Conservation (phyloP, 2,797 vertebrate species). For the Ispidina lecontei region DNA sequence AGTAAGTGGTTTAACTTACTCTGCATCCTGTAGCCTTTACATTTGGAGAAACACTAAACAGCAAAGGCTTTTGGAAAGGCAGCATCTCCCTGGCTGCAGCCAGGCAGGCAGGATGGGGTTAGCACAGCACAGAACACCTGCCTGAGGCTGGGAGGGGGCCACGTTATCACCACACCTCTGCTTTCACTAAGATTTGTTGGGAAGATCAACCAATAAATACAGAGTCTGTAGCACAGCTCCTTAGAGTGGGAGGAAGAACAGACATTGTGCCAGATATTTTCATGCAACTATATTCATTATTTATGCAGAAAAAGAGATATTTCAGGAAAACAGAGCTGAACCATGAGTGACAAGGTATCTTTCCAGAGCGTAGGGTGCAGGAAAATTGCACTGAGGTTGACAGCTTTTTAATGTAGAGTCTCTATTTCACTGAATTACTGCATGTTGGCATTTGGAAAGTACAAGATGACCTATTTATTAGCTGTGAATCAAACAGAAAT, state of each 20-base stretch:
- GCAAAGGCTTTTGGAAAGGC: background rate
- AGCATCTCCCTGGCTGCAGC: background rate
- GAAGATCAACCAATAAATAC: slow-evolving; percentile 45
- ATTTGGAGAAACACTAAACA: background rate
- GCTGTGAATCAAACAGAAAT: slow-evolving; percentile 79
- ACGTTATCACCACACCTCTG: slow-evolving; percentile 34
- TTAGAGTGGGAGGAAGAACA: slow-evolving; percentile 46
- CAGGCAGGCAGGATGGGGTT: background rate
- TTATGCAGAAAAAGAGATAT: slow-evolving; percentile 78
- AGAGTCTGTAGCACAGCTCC: slow-evolving; percentile 34
- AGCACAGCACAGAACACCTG: background rate
- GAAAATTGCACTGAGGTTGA: slow-evolving; percentile 72
- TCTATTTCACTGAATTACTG: slow-evolving; percentile 75
- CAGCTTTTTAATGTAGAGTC: slow-evolving; percentile 76
- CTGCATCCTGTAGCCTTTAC: background rate
- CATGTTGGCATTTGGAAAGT: slow-evolving; percentile 75
- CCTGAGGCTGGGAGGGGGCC: background rate
- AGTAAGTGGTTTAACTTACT: background rate
- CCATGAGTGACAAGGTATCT: slow-evolving; percentile 79
- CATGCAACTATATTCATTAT: slow-evolving; percentile 73
- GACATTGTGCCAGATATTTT: slow-evolving; percentile 59
- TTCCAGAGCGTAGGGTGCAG: slow-evolving; percentile 61
- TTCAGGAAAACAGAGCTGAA: slow-evolving; percentile 70
- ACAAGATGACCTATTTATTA: slow-evolving; percentile 82
- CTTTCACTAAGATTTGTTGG: slow-evolving; percentile 46